Evolutionary conservation across 1,140 invertebrate species (phyloP).

Genomic region (Yoshiicerus persimilis): DNA sequence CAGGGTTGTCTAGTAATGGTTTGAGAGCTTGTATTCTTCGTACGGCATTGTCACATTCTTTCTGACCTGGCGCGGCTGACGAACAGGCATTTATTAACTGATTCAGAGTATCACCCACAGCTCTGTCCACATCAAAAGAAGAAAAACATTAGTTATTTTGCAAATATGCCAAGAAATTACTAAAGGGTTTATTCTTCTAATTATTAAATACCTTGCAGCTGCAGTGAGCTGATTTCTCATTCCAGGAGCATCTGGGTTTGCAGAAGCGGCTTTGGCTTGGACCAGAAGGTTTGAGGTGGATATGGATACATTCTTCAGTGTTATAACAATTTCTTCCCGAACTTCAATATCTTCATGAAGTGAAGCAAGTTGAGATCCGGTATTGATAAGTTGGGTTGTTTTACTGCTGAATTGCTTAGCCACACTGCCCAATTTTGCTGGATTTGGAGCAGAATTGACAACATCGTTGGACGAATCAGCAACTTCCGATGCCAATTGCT

Average conservation of each 20-base stretch:
- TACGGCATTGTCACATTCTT: constrained; percentile 96
- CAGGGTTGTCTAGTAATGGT: constrained; percentile 79
- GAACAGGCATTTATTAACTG: constrained; percentile 81
- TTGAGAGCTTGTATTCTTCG: constrained; percentile 84
- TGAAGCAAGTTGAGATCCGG: constrained; percentile 35
- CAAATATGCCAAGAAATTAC: neutral
- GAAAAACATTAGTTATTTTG: too few species aligned
- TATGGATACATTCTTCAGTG: constrained; percentile 82
- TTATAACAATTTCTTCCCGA: constrained; percentile 76
- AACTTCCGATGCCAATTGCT: constrained; percentile 77
- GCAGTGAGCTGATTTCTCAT: constrained; percentile 83
- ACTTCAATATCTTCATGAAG: constrained; percentile 60
- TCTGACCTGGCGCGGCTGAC: constrained; percentile 81
- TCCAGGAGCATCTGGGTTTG: constrained; percentile 85
- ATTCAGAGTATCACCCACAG: constrained; percentile 91
- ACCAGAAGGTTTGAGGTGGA: constrained; percentile 83
- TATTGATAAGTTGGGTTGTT: constrained; percentile 40
- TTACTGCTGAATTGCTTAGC: constrained; percentile 71
- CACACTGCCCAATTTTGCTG: constrained; percentile 69
- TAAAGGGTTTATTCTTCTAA: neutral
- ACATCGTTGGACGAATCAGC: constrained; percentile 65
- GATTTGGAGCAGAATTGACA: constrained; percentile 55
- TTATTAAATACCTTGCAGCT: constrained; percentile 67
- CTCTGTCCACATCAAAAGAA: constrained; percentile 52
- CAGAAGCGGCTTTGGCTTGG: constrained; percentile 83